Evolutionary conservation across 2,113 vertebrate genomes (phyloP), one percentile per base, ranked within the genome.

Genomic region (Pipa parva): DNA sequence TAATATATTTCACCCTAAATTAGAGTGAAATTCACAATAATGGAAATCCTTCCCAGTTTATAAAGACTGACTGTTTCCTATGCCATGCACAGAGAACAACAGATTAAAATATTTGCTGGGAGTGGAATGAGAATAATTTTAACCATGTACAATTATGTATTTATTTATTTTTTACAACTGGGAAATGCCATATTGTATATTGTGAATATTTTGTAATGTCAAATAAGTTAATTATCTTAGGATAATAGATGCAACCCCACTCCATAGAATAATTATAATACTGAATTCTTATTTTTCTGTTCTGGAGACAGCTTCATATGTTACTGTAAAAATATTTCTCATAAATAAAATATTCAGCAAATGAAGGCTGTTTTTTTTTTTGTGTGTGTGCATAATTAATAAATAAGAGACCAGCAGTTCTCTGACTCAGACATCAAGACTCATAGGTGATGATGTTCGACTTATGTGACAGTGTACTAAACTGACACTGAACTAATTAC

Each of bases 311-410:
- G 17, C 7, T 55, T 29, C 27, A 29, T 29, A n/a, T 28, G 26
- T 29, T 28, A 29, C 52, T 56, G 17, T 17, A 20, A 20, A 56
- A 56, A 31, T 9, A 20, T 29, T 56, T 31, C 52, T 31, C 9
- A 56, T 29, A 56, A 56, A 56, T 56, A 31, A 56, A 27, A 56
- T 20, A 56, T 31, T 8, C 9, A 11, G 8, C 26, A 10, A n/a
- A 29, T 18, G 52, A 15, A 29, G 15, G 31, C 4, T 18, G n/a
- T 7, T 56, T 18, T n/a, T n/a, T n/a, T n/a, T n/a, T n/a, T n/a
- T n/a, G n/a, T n/a, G n/a, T n/a, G n/a, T n/a, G n/a, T 12, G n/a
- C 52, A 9, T 56, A 56, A 42, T 42, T 42, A 42, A 56, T 56
- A 56, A 56, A 29, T 56, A 56, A 31, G 28, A 56, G 15, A 56